Evolutionary conservation across 1,140 invertebrate genomes (phyloP).

Genomic region (Galendromus occidentalis): DNA sequence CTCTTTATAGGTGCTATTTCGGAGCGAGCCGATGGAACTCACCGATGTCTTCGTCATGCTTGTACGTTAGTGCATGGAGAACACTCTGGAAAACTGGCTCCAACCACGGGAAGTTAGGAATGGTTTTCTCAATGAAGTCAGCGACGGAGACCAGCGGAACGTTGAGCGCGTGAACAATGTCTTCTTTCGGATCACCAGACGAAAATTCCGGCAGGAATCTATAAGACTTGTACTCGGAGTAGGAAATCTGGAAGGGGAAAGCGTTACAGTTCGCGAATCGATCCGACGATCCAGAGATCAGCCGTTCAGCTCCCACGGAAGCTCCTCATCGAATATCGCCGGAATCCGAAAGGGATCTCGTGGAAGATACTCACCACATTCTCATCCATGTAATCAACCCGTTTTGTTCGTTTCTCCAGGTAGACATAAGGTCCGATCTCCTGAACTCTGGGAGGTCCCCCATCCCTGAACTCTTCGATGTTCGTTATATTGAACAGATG

Average conservation of each 20-base stretch:
- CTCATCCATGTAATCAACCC: background rate
- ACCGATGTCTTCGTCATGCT: no score
- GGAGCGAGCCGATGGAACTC: no score
- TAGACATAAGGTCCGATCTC: background rate
- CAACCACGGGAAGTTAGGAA: background rate
- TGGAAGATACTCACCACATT: background rate
- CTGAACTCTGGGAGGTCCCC: background rate
- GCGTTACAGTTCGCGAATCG: no score
- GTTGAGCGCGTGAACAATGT: background rate
- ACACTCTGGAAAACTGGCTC: no score
- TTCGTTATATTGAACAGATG: background rate
- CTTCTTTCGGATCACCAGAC: background rate
- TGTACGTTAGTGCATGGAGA: no score
- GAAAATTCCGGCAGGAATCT: background rate
- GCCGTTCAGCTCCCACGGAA: no score
- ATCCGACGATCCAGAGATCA: no score
- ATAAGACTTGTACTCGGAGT: background rate
- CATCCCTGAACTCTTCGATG: background rate
- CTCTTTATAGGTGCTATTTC: no score
- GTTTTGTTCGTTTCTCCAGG: background rate
- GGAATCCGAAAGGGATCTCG: no score
- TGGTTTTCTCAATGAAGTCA: background rate
- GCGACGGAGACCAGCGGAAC: background rate
- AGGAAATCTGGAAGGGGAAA: background rate
- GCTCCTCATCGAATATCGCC: no score